Conservation (phyloP, 2,888 invertebrate genomes). For the Holacanthella duospinosa region DNA sequence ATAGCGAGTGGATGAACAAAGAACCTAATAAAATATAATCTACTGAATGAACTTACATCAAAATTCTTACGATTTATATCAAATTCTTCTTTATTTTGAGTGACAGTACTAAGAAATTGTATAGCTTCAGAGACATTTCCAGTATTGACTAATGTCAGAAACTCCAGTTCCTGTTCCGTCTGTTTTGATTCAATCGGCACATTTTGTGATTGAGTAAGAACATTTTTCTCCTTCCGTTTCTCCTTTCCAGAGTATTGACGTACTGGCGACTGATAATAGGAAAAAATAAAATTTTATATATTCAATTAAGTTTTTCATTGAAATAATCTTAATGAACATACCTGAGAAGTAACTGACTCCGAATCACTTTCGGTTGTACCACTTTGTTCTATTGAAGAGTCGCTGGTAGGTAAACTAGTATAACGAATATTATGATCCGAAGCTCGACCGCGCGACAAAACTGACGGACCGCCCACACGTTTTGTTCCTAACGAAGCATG, state of each 20-base stretch:
- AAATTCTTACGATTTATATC: conserved; percentile 9
- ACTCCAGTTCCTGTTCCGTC: conserved; percentile 7
- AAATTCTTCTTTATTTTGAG: neutral
- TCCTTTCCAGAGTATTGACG: neutral
- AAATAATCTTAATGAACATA: no score
- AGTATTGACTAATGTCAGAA: conserved; percentile 1
- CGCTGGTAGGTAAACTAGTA: no score
- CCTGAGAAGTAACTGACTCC: no score
- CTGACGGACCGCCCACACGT: no score
- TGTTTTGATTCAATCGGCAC: neutral
- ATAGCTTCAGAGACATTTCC: conserved; percentile 6
- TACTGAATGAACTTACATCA: conserved; percentile 2
- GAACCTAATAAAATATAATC: neutral
- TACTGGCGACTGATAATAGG: neutral
- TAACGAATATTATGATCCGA: no score
- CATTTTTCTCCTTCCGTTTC: neutral
- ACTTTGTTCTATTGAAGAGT: no score
- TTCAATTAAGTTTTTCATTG: no score
- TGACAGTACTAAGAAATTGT: neutral
- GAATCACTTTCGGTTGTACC: no score
- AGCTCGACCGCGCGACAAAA: no score
- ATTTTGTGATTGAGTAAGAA: neutral
- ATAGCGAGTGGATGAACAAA: neutral
- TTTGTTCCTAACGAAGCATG: no score
- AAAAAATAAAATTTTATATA: neutral